These are phyloP conservation scores for Fregata magnificens DNA, from an alignment of 2,113 vertebrate species.

Conservation along the genomic window DNA sequence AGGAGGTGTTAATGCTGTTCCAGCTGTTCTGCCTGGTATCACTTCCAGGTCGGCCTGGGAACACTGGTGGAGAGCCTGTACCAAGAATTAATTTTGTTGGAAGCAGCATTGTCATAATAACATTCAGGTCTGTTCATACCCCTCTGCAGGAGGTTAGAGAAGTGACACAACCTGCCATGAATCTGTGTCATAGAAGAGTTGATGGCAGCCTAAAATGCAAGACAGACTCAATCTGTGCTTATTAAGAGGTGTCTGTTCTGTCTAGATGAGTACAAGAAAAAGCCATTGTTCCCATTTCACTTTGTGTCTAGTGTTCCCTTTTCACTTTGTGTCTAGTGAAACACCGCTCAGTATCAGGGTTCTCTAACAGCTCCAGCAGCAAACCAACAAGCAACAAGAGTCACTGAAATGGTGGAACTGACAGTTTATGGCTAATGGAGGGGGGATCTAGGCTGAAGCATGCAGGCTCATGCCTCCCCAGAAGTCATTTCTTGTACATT, in stretches of 20 bases:
- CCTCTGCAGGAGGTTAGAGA: accelerated
- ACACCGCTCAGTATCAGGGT: too few species aligned
- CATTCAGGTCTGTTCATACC: neutral
- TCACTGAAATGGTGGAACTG: neutral
- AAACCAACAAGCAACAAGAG: neutral
- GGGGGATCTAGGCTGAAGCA: neutral
- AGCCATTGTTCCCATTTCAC: neutral
- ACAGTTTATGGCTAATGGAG: neutral
- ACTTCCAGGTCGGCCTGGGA: neutral
- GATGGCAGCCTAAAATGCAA: neutral
- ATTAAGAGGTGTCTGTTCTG: neutral
- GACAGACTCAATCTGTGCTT: neutral
- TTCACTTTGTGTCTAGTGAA: neutral
- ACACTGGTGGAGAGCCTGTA: neutral
- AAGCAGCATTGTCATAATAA: neutral
- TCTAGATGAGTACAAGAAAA: neutral
- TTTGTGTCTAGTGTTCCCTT: too few species aligned
- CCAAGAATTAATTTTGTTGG: neutral
- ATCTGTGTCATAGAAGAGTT: neutral
- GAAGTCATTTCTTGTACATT: neutral
- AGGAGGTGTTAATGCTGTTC: neutral
- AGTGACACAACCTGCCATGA: neutral
- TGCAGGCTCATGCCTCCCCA: neutral
- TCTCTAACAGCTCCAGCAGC: neutral
- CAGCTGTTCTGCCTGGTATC: neutral